Evolutionary conservation across 2,113 vertebrate genomes (phyloP).

Genomic region (Poeciliopsis occidentalis): DNA sequence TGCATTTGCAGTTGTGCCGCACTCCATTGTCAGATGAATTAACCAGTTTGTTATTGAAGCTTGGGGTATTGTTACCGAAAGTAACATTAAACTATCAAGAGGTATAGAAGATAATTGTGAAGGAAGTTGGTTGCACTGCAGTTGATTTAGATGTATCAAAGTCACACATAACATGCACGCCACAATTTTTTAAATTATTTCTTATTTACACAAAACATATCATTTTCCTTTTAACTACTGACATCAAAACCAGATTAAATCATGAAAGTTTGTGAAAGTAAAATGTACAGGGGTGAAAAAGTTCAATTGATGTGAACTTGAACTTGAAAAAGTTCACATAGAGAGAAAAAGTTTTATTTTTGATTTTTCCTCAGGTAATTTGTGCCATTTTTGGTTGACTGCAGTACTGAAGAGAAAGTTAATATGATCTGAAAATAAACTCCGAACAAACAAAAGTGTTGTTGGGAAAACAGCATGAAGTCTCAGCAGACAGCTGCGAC

Average conservation of each 20-base stretch:
- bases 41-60: too few species aligned
- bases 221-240: too few species aligned
- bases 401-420: conserved; percentile 90
- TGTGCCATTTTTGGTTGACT: conserved; percentile 99
- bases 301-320: neutral
- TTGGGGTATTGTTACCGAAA: neutral
- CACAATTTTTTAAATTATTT: too few species aligned
- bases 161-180: too few species aligned
- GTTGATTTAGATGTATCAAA: too few species aligned
- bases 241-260: neutral
- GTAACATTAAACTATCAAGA: too few species aligned
- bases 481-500: conserved; percentile 96
- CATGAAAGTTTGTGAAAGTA: neutral
- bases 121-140: too few species aligned
- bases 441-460: conserved; percentile 71
- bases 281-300: neutral
- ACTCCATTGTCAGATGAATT: neutral
- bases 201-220: too few species aligned
- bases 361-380: conserved; percentile 83
- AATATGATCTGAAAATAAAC: conserved; percentile 74
- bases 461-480: conserved; percentile 90
- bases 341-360: conserved; percentile 14
- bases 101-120: too few species aligned
- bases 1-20: neutral
- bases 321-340: too few species aligned